Evolutionary conservation across 2,797 vertebrate genomes (phyloP).

Genomic region (Enteromius afrohamiltoni): DNA sequence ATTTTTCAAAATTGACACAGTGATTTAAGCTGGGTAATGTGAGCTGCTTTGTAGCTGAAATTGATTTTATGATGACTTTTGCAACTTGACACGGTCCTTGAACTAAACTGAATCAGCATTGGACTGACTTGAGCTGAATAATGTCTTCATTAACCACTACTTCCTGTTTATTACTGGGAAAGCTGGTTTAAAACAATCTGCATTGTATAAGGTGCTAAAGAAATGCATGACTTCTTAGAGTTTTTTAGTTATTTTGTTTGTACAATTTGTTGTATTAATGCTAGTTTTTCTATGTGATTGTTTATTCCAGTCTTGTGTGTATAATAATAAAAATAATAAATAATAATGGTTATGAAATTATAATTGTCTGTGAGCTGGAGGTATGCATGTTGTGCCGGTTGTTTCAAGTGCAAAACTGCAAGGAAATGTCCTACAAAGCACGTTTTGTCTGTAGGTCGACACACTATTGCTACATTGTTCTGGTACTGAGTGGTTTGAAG

Average conservation of each 20-base stretch:
- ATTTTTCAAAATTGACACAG: not conserved
- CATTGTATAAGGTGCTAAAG: not conserved
- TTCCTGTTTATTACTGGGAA: not conserved
- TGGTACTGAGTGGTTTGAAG: conserved; percentile 13
- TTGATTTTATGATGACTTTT: not conserved
- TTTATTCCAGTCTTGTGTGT: not conserved
- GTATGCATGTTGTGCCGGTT: not conserved
- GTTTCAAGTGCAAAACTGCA: not conserved
- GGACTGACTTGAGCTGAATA: not conserved
- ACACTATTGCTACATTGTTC: conserved; percentile 31
- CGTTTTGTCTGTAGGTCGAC: not conserved
- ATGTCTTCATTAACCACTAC: not conserved
- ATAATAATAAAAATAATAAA: not conserved
- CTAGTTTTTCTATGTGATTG: not conserved
- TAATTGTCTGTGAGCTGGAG: not conserved
- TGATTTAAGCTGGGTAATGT: not conserved
- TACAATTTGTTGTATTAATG: not conserved
- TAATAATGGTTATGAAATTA: not conserved
- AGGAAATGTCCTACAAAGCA: conserved; percentile 13
- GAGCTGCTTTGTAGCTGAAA: not conserved
- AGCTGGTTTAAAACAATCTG: not conserved
- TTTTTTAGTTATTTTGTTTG: too few species aligned
- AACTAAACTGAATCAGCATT: not conserved
- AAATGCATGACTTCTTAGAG: not conserved
- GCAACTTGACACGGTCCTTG: not conserved